phyloP scores from a whole-genome alignment of 2,113 vertebrate species.

The Tragelaphus buxtoni region DNA sequence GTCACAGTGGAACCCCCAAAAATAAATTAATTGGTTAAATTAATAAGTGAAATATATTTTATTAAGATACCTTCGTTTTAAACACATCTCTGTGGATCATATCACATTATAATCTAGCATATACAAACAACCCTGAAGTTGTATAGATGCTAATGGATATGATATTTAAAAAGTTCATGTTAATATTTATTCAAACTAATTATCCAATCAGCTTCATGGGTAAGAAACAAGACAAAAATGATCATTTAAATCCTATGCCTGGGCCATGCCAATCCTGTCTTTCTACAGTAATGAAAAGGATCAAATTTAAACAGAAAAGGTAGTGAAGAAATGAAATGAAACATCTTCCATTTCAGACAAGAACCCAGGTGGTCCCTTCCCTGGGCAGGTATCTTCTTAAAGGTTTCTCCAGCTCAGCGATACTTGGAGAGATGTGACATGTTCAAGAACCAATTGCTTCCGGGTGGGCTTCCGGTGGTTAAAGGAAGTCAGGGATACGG shows the following conservation, averaged over 20 bases:
- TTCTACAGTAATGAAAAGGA: not conserved
- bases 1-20: fast-evolving
- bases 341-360: not conserved
- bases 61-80: not conserved
- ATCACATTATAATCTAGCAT: not conserved
- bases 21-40: not conserved
- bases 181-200: not conserved
- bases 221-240: not conserved
- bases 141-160: not conserved
- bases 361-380: not conserved
- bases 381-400: not conserved
- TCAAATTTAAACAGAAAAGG: not conserved
- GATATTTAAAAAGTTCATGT: not conserved
- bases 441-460: not conserved
- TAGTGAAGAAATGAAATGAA: not conserved
- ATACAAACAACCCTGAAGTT: not conserved
- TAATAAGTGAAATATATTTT: not conserved
- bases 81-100: not conserved
- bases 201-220: not conserved
- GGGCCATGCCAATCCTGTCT: not conserved
- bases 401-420: not conserved
- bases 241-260: not conserved
- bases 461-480: not conserved
- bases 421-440: not conserved
- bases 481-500: not conserved